Base-by-base conservation (phyloP, 2,113 vertebrate species). In the Phocoena phocoena region DNA sequence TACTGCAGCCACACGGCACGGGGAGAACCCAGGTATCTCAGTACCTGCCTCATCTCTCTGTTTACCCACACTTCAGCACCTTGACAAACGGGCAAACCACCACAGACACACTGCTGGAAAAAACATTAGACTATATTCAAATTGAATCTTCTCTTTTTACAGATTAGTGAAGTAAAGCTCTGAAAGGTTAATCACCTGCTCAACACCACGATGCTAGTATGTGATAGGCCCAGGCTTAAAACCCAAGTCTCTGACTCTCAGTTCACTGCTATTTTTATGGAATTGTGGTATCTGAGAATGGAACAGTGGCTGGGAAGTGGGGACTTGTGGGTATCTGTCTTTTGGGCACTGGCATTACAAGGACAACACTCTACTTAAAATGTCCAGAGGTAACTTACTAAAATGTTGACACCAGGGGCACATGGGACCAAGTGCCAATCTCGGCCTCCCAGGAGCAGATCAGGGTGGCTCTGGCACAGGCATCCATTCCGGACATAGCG, bases 141-240 rank as follows among this genome's bases (percentile, higher is more conserved):
- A 83, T 14, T 4, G 3, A 63, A 93, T 68, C 68, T 4, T 65
- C 68, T 96, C 63, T 44, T 96, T 95, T 93, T 89, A 80, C 70
- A 85, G 90, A 96, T 67, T 31, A 84, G 79, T 41, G 74, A 87
- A n/a, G 1, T 55, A 47, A 93, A 95, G 71, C 44, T 91, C 89
- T 68, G n/a, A 88, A 97, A 96, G 55, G 79, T 71, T 67, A 90
- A 68, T 74, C 68, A 84, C 93, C 67, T 95, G 84, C 53, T 97
- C 76, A 85, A 33, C 28, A 88, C 62, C 36, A 73, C 31, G 8
- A 17, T 2, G 50, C 50, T 65, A 41, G 8, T 44, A 81, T 77
- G 26, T 28, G 14, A 84, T 28, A 65, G 81, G 50, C 20, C 47
- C 12, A 63, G 70, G 38, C 15, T 88, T 90, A 77, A 65, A 44